Base-by-base conservation (phyloP, 2,888 invertebrate genomes). In the Melinaea marsaeus region DNA sequence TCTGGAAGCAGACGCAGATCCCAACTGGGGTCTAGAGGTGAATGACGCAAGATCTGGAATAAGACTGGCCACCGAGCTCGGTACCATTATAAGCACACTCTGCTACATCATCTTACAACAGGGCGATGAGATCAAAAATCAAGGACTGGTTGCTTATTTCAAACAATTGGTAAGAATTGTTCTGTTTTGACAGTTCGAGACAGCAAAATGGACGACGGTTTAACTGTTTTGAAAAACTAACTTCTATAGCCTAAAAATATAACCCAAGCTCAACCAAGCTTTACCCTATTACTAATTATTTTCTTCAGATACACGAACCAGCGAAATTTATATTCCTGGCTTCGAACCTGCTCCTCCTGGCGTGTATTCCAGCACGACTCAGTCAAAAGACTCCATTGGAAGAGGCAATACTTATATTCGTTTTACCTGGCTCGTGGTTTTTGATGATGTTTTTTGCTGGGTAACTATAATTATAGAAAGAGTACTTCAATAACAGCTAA, bases 391-490 rank as follows among this genome's bases (percentile, higher is more conserved):
- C 94, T 57, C 93, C 93, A 75, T 92, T 95, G 0, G 99, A 99
- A 84, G 99, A 99, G 83, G 96, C 97, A 0, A 94, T 99, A 58
- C 90, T 99, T 35, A 94, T 97, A 48, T 95, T 99, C 75, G 95
- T 99, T 0, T 94, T 99, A 33, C 99, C 99, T 0, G 97, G 98
- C 4, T 97, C 97, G 46, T 99, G 99, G 99, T 98, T 99, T 83
- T 94, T 98, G 55, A 93, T 99, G 33, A 98, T 99, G 95, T 99
- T 99, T 85, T 99, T 99, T 88, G 99, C 99, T 51, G 98, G 99
- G 99, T 99, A 91, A 42, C 11, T 37, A 6, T 4, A 37, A 7
- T 37, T 37, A 2, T 37, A 37, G 4, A 4, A 6, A 37, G 5
- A 37, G 37, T 6, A 37, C 5, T 2, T 37, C 37, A 6, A 37